Evolutionary conservation across 1,140 invertebrate species (phyloP), one percentile per base, ranked within the genome.

Genomic region (Papilio polyxenes): DNA sequence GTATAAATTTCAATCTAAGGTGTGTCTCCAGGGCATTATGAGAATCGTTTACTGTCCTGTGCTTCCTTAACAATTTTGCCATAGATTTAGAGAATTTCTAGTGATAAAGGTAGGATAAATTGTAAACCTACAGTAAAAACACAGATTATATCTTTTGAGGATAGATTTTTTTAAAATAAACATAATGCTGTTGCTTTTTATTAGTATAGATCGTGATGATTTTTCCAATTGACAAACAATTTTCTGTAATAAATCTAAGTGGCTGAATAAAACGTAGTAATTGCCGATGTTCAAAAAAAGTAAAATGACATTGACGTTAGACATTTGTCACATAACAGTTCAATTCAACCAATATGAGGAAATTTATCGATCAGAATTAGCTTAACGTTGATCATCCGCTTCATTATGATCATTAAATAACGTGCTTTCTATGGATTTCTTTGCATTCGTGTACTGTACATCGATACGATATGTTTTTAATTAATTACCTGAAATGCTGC

Each of bases 381-480:
- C 44, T 80, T 44, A 44, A 23, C n/a, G 59, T 23, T 69, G 77
- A 80, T 65, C 17, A 20, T 80, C 76, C 40, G 77, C 65, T 80
- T 51, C 40, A 59, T 80, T 80, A 80, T 48, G 17, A 51, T 23
- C 62, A 80, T 69, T 80, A 69, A 80, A 69, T 80, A 53, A 40
- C 15, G 17, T 44, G 48, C 1, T 49, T 15, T 13, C 44, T 62
- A 44, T 80, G 59, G 40, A 49, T 80, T 80, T 69, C 48, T 7
- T 69, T 48, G 40, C 40, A 80, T 80, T 80, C 49, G 48, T 44
- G 1, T 80, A 65, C 17, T 48, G 37, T 37, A 44, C 48, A 59
- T 72, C n/a, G 56, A 56, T 77, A 80, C 83, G 88, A 86, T 82
- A 93, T 93, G 91, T 89, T 76, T 84, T 88, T 80, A 82, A 72